A percentile compares a stretch with the other conserved stretches of the same genome.
Evolutionary conservation across 23 tunicate species (phyloP).

Genomic region (Clavelina lepadiformis): DNA sequence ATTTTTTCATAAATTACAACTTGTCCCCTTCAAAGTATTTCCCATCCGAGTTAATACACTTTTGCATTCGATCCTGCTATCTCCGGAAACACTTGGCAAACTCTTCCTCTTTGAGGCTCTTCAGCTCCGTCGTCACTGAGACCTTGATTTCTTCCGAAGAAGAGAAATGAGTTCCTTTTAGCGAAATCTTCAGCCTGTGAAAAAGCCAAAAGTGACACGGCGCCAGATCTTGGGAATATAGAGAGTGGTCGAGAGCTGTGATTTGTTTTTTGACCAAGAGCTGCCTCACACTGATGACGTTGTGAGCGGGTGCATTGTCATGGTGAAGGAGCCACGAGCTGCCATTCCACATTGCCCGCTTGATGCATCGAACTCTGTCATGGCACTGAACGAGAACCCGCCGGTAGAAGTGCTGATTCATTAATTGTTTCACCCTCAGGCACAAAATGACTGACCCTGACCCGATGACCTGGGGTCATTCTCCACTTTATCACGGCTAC

Average conservation of each 20-base stretch:
- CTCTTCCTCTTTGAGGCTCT: constrained; percentile 11
- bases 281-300: constrained; percentile 3
- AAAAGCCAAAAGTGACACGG: constrained; percentile 17
- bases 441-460: constrained; percentile 1
- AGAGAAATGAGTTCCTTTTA: constrained; percentile 10
- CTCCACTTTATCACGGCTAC: not conserved
- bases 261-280: constrained; percentile 28
- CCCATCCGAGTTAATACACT: constrained; percentile 9
- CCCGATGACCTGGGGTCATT: constrained; percentile 4
- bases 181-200: constrained; percentile 7
- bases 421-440: constrained; percentile 1
- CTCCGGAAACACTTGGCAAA: constrained; percentile 7
- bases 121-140: constrained; percentile 7
- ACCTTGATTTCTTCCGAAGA: constrained; percentile 8
- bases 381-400: not conserved
- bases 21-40: no score
- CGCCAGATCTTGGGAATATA: constrained; percentile 3
- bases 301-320: constrained; percentile 10
- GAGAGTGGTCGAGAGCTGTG: constrained; percentile 2
- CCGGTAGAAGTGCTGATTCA: constrained; percentile 7
- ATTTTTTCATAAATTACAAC: no score
- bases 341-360: not conserved
- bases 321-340: constrained; percentile 11
- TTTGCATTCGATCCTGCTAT: constrained; percentile 18
- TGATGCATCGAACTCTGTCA: constrained; percentile 1